These are phyloP conservation scores for Gallinago nigripennis DNA, from an alignment of 2,797 vertebrate species.

Conservation along the genomic window DNA sequence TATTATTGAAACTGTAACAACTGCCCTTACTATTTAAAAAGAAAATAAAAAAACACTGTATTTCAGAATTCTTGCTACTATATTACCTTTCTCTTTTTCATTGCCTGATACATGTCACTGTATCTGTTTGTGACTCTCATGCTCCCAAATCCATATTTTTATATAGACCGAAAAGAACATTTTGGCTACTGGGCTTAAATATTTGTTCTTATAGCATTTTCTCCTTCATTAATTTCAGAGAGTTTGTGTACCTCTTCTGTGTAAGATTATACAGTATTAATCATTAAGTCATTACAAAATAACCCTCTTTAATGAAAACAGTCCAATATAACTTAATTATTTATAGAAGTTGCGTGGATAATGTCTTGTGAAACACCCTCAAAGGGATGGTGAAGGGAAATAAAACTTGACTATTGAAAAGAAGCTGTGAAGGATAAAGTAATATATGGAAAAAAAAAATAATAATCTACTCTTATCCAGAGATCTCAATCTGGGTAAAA, in stretches of 20 bases:
- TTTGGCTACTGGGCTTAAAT: background rate
- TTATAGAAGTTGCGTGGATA: background rate
- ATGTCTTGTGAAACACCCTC: background rate
- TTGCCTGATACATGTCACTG: rapidly evolving
- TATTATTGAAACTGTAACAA: background rate
- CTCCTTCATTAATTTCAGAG: background rate
- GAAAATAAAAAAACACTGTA: rapidly evolving
- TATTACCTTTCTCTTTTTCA: background rate
- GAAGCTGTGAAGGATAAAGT: background rate
- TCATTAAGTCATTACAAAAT: background rate
- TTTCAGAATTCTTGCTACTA: background rate
- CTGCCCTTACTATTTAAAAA: background rate
- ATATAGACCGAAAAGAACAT: background rate
- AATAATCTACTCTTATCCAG: background rate
- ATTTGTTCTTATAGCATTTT: background rate
- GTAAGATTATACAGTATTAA: background rate
- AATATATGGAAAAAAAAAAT: background rate
- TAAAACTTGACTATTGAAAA: background rate
- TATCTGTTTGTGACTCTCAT: background rate
- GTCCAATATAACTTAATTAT: background rate
- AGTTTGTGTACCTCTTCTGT: background rate
- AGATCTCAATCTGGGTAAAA: background rate
- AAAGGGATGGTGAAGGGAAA: background rate
- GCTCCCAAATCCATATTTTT: background rate
- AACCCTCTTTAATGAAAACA: background rate